phyloP scores from a whole-genome alignment of 1,140 invertebrate genomes.

The Bombus terrestris region DNA sequence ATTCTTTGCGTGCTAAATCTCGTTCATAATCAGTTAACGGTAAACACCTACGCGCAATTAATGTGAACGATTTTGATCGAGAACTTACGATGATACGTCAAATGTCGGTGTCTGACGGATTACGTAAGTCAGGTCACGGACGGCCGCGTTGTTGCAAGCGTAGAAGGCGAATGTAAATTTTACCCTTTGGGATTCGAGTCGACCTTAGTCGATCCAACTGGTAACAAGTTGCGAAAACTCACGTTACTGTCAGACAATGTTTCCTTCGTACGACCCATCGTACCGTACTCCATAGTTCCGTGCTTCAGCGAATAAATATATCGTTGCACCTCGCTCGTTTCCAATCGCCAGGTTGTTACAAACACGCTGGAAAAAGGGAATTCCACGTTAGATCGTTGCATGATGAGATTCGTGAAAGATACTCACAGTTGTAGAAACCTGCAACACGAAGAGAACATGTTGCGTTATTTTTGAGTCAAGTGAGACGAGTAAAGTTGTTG shows the following conservation, averaged over 20 bases:
- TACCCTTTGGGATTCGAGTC: slow-evolving; percentile 25
- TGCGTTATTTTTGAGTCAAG: neutral
- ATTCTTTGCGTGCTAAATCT: neutral
- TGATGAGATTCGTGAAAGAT: too few relatives aligned
- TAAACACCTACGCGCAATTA: slow-evolving; percentile 52
- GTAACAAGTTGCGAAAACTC: slow-evolving; percentile 57
- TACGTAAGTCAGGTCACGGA: neutral
- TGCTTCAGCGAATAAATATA: neutral
- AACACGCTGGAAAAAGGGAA: neutral
- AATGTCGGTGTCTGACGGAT: slow-evolving; percentile 41
- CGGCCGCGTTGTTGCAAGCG: slow-evolving; percentile 15
- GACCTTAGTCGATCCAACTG: slow-evolving; percentile 15
- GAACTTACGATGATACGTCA: slow-evolving; percentile 44
- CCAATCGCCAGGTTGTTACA: neutral
- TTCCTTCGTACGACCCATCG: neutral
- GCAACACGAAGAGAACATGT: neutral
- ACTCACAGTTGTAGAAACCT: neutral
- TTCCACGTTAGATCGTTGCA: too few relatives aligned
- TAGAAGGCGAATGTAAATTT: slow-evolving; percentile 48
- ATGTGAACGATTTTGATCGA: slow-evolving; percentile 43
- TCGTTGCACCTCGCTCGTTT: neutral
- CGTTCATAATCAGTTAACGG: slow-evolving; percentile 37
- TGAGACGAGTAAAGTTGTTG: neutral
- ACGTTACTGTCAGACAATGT: neutral
- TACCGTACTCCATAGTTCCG: neutral